These are phyloP conservation scores for Penaeus chinensis DNA, from an alignment of 1,140 invertebrate genomes.

Conservation along the genomic window DNA sequence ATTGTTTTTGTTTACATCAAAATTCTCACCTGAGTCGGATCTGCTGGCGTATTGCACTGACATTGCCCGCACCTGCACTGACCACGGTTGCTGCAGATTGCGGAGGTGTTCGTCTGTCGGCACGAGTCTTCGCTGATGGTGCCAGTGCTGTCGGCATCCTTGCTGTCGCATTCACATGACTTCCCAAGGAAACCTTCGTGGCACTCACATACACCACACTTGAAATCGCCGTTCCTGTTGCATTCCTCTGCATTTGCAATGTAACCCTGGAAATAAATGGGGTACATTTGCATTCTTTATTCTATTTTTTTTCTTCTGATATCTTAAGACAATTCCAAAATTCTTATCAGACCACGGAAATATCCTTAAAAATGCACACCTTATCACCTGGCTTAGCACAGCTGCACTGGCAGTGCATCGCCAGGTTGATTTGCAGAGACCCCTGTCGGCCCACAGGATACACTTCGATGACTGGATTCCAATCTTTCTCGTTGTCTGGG, in stretches of 20 bases:
- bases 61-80: constrained; percentile 22
- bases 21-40: constrained; percentile 4
- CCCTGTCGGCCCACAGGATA: too few species aligned
- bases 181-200: constrained; percentile 13
- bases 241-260: neutral
- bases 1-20: neutral
- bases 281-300: too few species aligned
- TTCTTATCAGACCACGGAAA: too few species aligned
- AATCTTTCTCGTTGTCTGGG: too few species aligned
- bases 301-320: too few species aligned
- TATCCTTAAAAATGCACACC: too few species aligned
- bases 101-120: neutral
- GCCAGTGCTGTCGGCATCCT: neutral
- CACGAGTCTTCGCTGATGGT: constrained; percentile 15
- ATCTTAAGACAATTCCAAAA: too few species aligned
- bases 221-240: neutral
- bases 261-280: neutral
- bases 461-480: too few species aligned
- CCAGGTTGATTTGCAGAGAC: too few species aligned
- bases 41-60: neutral
- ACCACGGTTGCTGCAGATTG: constrained; percentile 23
- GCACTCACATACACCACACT: constrained; percentile 24
- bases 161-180: constrained; percentile 1
- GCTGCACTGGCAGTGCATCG: too few species aligned
- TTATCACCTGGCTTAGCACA: too few species aligned